phyloP scores from a whole-genome alignment of 2,797 vertebrate genomes.

The Chrysocyon brachyurus region DNA sequence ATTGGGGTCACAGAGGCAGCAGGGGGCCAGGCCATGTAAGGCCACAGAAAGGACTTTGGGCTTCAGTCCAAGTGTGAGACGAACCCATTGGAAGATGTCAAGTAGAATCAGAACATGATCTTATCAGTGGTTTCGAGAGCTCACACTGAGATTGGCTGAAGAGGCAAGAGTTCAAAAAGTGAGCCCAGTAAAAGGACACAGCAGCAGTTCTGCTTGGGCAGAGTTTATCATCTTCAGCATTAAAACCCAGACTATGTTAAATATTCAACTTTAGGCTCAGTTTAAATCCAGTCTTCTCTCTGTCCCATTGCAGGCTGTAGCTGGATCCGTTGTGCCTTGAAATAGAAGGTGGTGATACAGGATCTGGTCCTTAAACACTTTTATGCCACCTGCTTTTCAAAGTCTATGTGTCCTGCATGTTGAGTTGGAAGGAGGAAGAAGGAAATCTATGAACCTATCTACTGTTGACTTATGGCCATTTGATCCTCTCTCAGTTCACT shows the following conservation, averaged over 20 bases:
- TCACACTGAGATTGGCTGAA: neutral
- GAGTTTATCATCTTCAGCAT: conserved; percentile 26
- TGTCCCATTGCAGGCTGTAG: neutral
- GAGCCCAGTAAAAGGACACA: neutral
- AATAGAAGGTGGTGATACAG: neutral
- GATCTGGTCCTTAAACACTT: neutral
- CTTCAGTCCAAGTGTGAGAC: neutral
- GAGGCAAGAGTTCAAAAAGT: neutral
- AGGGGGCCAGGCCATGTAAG: neutral
- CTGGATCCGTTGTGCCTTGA: neutral
- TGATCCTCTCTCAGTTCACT: neutral
- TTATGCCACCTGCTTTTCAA: neutral
- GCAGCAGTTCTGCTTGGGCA: neutral
- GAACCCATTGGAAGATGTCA: neutral
- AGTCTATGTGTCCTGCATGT: neutral
- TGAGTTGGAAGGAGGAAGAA: neutral
- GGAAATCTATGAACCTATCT: neutral
- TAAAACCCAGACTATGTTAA: conserved; percentile 30
- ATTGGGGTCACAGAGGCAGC: neutral
- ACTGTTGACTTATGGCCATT: neutral
- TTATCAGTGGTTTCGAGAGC: neutral
- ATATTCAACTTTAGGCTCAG: neutral
- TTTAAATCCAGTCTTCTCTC: neutral
- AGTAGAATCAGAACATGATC: neutral
- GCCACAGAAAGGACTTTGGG: neutral